phyloP scores from a whole-genome alignment of 2,113 vertebrate genomes.

The Leptobrachium leishanense region DNA sequence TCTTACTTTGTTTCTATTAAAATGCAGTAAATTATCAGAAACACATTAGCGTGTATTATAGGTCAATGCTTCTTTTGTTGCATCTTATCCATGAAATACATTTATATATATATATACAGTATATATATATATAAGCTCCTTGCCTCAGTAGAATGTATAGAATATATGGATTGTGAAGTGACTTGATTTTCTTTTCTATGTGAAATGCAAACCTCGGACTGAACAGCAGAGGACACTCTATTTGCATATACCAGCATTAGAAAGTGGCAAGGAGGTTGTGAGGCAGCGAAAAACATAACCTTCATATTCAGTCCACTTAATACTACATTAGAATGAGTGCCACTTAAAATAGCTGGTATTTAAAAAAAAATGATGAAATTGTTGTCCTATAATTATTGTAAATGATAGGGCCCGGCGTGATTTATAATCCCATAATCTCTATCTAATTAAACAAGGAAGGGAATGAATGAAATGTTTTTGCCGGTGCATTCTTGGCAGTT shows the following conservation, averaged over 20 bases:
- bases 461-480: conserved; percentile 27
- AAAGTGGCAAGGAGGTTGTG: background rate
- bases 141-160: no score
- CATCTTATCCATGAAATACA: conserved; percentile 46
- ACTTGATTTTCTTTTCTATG: background rate
- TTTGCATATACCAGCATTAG: conserved; percentile 37
- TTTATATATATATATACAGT: conserved; percentile 1
- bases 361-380: conserved; percentile 23
- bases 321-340: conserved; percentile 9
- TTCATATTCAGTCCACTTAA: conserved; percentile 18
- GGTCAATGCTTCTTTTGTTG: conserved; percentile 55
- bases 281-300: background rate
- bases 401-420: conserved; percentile 18
- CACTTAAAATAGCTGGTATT: background rate
- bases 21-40: conserved; percentile 64
- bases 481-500: no score
- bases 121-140: background rate
- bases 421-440: conserved; percentile 32
- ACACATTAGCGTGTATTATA: conserved; percentile 60
- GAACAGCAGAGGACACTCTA: conserved; percentile 70
- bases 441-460: conserved; percentile 37
- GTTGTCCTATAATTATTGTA: conserved; percentile 42
- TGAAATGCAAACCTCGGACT: conserved; percentile 36
- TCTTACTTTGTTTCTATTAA: conserved; percentile 64
- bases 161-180: background rate